These are phyloP conservation scores for Nudaria mundana DNA, from an alignment of 2,888 invertebrate species.

Conservation along the genomic window DNA sequence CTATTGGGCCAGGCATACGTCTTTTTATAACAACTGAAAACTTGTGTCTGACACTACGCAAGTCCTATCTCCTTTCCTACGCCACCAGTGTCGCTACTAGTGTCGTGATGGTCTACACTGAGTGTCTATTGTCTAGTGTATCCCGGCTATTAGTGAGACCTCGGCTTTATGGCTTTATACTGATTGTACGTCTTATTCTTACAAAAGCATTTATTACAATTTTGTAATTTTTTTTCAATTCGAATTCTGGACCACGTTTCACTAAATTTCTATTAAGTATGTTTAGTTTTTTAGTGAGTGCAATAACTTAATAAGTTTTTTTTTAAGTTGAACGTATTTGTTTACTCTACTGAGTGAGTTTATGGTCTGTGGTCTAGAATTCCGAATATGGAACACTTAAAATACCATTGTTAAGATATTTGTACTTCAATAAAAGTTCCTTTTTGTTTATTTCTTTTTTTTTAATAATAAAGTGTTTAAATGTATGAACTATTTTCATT, in stretches of 20 bases:
- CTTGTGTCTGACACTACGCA: no score
- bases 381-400: constrained; percentile 15
- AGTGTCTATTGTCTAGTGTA: no score
- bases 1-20: no score
- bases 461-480: constrained; percentile 30
- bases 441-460: constrained; percentile 41
- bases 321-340: no score
- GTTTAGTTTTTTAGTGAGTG: background rate
- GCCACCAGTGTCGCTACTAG: background rate
- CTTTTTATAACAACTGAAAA: no score
- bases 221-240: constrained; percentile 25
- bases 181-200: constrained; percentile 23
- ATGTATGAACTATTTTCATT: constrained; percentile 8
- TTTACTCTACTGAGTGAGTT: background rate
- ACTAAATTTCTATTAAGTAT: background rate
- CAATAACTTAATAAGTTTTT: no score
- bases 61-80: background rate
- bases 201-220: constrained; percentile 50
- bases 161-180: constrained; percentile 21
- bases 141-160: constrained; percentile 20
- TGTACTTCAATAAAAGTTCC: constrained; percentile 38
- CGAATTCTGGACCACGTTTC: constrained; percentile 10
- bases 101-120: no score
- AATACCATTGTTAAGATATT: constrained; percentile 30
- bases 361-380: constrained; percentile 15